phyloP scores from a whole-genome alignment of 2,888 invertebrate genomes.

The Lordiphosa fenestrarum region DNA sequence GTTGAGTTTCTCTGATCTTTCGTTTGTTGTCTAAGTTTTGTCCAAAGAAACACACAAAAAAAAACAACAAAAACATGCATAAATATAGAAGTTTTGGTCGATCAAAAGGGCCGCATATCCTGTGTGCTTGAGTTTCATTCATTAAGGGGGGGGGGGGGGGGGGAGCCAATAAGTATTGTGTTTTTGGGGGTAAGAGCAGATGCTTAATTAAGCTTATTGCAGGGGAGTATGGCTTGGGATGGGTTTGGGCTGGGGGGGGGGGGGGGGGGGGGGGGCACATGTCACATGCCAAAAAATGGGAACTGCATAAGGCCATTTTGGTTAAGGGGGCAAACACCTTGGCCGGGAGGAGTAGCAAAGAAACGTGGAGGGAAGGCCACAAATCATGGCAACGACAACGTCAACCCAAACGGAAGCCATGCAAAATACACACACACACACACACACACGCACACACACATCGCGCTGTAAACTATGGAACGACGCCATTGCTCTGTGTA shows the following conservation, averaged over 20 bases:
- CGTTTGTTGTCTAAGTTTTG: slow-evolving; percentile 40
- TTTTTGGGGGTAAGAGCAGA: slow-evolving; percentile 39
- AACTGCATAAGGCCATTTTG: slow-evolving; percentile 1
- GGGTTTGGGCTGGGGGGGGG: no score
- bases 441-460: slow-evolving; percentile 15
- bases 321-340: slow-evolving; percentile 12
- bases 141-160: slow-evolving; percentile 40
- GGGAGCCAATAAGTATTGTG: slow-evolving; percentile 28
- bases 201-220: slow-evolving; percentile 51
- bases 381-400: slow-evolving; percentile 42
- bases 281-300: no score
- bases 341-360: slow-evolving; percentile 25
- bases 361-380: slow-evolving; percentile 30
- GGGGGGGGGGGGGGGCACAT: no score
- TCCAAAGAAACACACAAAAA: slow-evolving; percentile 15
- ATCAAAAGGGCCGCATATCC: slow-evolving; percentile 70
- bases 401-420: slow-evolving; percentile 67
- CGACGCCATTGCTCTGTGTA: slow-evolving; percentile 61
- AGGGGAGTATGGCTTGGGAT: not conserved
- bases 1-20: slow-evolving; percentile 26
- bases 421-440: slow-evolving; percentile 30
- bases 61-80: no score
- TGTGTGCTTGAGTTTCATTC: slow-evolving; percentile 74
- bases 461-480: slow-evolving; percentile 66
- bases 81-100: slow-evolving; percentile 13